phyloP scores from a whole-genome alignment of 1,140 invertebrate genomes.

The Bombus pascuorum region DNA sequence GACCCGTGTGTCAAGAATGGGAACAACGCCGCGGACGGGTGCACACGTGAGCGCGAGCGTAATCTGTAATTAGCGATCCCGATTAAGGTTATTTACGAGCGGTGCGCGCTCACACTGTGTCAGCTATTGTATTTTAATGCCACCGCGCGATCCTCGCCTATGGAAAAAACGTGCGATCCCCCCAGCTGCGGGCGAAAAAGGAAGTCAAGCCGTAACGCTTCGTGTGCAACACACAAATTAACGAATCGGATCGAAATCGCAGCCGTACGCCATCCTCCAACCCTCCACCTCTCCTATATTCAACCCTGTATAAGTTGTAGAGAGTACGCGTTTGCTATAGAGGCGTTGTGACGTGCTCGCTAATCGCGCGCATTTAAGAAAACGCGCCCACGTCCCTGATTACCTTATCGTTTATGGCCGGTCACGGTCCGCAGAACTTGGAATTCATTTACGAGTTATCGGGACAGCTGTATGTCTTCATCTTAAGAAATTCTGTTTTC shows the following conservation, averaged over 20 bases:
- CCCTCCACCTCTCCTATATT: no score
- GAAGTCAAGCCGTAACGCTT: conserved; percentile 68
- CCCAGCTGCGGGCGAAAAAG: conserved; percentile 58
- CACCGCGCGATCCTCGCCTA: conserved; percentile 65
- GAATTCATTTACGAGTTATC: not conserved
- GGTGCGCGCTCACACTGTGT: conserved; percentile 76
- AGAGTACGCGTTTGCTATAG: no score
- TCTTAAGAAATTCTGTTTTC: not conserved
- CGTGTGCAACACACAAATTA: conserved; percentile 68
- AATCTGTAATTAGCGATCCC: conserved; percentile 82
- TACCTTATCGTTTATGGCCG: conserved; percentile 26
- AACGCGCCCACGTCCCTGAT: conserved; percentile 1
- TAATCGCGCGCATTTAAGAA: conserved; percentile 38
- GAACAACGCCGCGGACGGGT: conserved; percentile 73
- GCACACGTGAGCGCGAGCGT: conserved; percentile 71
- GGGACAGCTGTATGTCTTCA: not conserved
- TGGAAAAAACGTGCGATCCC: conserved; percentile 57
- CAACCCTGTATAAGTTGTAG: no score
- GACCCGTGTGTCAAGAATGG: conserved; percentile 73
- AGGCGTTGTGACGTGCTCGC: not conserved
- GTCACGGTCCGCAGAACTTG: conserved; percentile 25
- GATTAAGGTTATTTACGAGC: conserved; percentile 83
- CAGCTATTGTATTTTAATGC: conserved; percentile 83
- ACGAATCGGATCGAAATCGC: conserved; percentile 65
- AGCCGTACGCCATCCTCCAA: not conserved